These are phyloP conservation scores for Urocitellus parryii DNA, from an alignment of 2,113 vertebrate genomes.

Conservation along the genomic window DNA sequence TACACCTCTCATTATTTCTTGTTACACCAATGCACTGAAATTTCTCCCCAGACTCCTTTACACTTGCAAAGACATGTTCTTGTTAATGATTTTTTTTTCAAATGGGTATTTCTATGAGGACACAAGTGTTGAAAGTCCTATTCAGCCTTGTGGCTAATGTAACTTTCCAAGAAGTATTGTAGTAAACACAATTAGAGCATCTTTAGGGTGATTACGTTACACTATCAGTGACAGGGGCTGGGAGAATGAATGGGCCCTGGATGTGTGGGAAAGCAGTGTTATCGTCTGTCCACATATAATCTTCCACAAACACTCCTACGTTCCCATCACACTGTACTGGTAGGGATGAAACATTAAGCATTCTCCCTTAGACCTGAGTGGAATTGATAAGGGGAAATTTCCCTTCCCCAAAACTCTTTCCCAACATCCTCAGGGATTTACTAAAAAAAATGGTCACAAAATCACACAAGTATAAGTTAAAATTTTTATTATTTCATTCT, in stretches of 20 bases:
- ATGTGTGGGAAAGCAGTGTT: background rate
- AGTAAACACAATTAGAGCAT: background rate
- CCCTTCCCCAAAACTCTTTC: background rate
- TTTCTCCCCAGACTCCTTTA: background rate
- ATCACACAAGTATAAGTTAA: background rate
- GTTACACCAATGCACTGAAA: background rate
- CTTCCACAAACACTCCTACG: rapidly evolving
- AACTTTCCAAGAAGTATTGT: background rate
- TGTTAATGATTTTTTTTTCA: background rate
- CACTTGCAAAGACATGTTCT: background rate
- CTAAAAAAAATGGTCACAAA: background rate
- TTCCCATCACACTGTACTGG: background rate
- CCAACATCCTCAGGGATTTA: rapidly evolving
- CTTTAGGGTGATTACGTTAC: background rate
- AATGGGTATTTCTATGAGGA: background rate
- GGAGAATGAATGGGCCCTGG: background rate
- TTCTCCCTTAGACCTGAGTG: too few relatives aligned
- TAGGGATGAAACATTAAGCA: background rate
- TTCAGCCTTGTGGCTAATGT: background rate
- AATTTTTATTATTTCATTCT: background rate
- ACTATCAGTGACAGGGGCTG: rapidly evolving
- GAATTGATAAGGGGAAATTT: background rate
- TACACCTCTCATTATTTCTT: background rate
- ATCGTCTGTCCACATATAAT: background rate
- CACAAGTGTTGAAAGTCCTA: background rate